phyloP scores from a whole-genome alignment of 2,797 vertebrate genomes.

The Sus cebifrons region DNA sequence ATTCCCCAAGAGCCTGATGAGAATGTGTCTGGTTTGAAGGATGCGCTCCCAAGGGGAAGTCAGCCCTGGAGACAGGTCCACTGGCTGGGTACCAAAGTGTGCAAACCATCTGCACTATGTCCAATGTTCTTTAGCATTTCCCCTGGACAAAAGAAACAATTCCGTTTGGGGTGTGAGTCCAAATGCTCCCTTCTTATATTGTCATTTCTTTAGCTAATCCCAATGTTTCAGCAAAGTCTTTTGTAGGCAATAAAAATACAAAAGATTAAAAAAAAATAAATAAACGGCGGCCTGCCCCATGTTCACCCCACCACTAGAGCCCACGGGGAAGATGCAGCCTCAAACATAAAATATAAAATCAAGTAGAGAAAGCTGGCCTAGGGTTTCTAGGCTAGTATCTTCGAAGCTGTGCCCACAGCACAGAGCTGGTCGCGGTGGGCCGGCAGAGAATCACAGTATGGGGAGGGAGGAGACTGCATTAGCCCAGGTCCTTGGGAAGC shows the following conservation, averaged over 20 bases:
- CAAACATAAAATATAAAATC: slow-evolving; percentile 12
- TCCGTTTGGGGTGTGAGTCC: neutral
- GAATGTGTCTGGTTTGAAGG: neutral
- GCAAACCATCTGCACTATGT: neutral
- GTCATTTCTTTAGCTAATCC: neutral
- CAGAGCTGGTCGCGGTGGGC: neutral
- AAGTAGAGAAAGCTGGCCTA: neutral
- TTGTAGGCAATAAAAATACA: neutral
- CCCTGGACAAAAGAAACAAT: neutral
- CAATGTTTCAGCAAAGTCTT: neutral
- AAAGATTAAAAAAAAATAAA: neutral
- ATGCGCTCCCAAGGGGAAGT: neutral
- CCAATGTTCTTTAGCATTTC: neutral
- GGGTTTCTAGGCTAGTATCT: neutral
- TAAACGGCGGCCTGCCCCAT: neutral
- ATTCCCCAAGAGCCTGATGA: neutral
- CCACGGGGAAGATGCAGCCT: neutral
- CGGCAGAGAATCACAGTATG: neutral
- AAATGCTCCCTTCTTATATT: neutral
- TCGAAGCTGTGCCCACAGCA: neutral
- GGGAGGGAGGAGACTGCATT: neutral
- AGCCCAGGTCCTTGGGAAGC: neutral
- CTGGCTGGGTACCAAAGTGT: neutral
- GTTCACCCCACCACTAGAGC: neutral
- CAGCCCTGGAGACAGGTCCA: neutral